Evolutionary conservation across 2,888 invertebrate genomes (phyloP).

Genomic region (Synanthedon andrenaeformis): DNA sequence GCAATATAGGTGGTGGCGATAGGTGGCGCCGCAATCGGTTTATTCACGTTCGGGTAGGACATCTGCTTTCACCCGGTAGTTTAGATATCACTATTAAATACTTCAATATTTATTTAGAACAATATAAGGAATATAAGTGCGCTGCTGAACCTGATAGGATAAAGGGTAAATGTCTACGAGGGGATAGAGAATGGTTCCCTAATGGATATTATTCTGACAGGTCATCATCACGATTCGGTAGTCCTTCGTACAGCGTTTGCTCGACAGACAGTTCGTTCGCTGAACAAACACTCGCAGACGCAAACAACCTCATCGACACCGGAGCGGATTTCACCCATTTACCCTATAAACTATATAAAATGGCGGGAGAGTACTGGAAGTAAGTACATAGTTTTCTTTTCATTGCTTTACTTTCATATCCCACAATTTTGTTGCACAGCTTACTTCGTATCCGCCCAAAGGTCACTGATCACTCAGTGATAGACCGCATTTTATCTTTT

Average conservation of each 20-base stretch:
- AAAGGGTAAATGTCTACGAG: too few relatives aligned
- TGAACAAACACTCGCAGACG: slow-evolving; percentile 58
- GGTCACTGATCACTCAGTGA: background rate
- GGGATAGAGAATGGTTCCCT: too few relatives aligned
- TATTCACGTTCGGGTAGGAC: too few relatives aligned
- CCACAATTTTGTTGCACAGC: background rate
- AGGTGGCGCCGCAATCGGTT: too few relatives aligned
- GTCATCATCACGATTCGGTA: slow-evolving; percentile 42
- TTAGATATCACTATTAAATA: too few relatives aligned
- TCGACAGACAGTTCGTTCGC: slow-evolving; percentile 68
- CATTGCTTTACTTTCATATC: background rate
- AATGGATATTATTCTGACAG: background rate
- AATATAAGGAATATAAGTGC: too few relatives aligned
- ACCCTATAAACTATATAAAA: slow-evolving; percentile 80
- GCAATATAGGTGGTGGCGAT: too few relatives aligned
- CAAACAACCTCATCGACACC: slow-evolving; percentile 47
- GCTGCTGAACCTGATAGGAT: too few relatives aligned
- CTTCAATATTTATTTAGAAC: too few relatives aligned
- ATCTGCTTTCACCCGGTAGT: too few relatives aligned
- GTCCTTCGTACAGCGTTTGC: slow-evolving; percentile 56
- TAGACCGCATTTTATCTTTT: background rate
- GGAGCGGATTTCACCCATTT: slow-evolving; percentile 64
- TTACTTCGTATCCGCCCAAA: background rate
- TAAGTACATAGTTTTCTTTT: slow-evolving; percentile 51
- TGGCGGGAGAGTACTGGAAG: slow-evolving; percentile 89